Evolutionary conservation across 2,113 vertebrate genomes (phyloP), one percentile per base, ranked within the genome.

Genomic region (Oriolus oriolus): DNA sequence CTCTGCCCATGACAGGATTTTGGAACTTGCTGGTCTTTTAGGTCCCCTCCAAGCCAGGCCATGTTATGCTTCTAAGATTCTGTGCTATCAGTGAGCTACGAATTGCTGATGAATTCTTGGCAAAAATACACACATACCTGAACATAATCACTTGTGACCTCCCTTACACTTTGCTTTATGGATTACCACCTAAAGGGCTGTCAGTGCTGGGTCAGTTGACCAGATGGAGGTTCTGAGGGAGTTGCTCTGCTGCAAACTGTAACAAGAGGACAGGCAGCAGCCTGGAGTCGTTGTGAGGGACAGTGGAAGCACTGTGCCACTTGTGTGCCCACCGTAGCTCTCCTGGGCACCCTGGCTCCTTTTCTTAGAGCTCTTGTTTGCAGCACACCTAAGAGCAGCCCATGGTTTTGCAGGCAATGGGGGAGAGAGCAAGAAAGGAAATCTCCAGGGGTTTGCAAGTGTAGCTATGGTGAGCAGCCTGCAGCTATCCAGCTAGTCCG

Each of bases 1-100:
- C 21, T 31, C 31, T 23, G 35, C 5, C 41, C 31, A 11, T 19
- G 26, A 18, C 42, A 90, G 42, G 27, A 9, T 22, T 49, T 77
- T 70, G 31, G 35, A 63, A 37, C 4, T 37, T 69, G 27, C 10
- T 16, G 7, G 4, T 42, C 35, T 56, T 44, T 42, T 17, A 17
- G 35, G 27, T 37, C 27, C 22, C 26, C 70, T 70, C 56, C 49
- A 70, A 41, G 4, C 10, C 22, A 41, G 44, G 20, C 13, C 35
- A 18, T 37, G 18, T 19, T 31, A 19, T 9, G 7, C 37, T 23
- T 76, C 22, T 28, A 28, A 23, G 17, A 35, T 9, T 52, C 39
- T 47, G 1, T 35, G 26, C 30, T 31, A 13, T 22, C 22, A 11
- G 35, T 6, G 23, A 49, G 22, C 4, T 24, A 3, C 0, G 0